phyloP scores from a whole-genome alignment of 2,113 vertebrate genomes.

The Crotalus viridis region DNA sequence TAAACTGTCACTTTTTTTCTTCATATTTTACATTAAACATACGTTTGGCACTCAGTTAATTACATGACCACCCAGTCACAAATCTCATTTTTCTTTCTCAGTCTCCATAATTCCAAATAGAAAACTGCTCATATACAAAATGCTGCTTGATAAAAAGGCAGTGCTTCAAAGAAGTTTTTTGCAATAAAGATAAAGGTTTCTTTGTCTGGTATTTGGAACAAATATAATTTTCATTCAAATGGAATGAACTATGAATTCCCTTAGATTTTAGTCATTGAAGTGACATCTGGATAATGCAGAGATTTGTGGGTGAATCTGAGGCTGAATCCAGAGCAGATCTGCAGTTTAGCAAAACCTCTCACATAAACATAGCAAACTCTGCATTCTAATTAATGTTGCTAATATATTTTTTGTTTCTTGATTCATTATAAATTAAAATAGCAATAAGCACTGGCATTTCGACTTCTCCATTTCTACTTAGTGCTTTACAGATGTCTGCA shows the following conservation, averaged over 20 bases:
- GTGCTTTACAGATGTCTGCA: not conserved
- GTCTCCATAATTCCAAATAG: conserved; percentile 52
- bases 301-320: conserved; percentile 22
- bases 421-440: conserved; percentile 20
- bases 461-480: not conserved
- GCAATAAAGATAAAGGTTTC: conserved; percentile 60
- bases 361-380: conserved; percentile 25
- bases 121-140: conserved; percentile 69
- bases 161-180: conserved; percentile 69
- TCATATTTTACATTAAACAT: not conserved
- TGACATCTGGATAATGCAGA: conserved; percentile 48
- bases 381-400: accelerated
- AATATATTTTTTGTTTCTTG: conserved; percentile 25
- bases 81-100: conserved; percentile 48
- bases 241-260: conserved; percentile 40
- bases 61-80: conserved; percentile 32
- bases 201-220: conserved; percentile 58
- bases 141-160: conserved; percentile 63
- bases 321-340: conserved; percentile 40
- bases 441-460: not conserved
- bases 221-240: conserved; percentile 54
- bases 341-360: conserved; percentile 7
- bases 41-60: not conserved
- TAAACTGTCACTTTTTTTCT: not conserved
- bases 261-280: conserved; percentile 44